phyloP scores from a whole-genome alignment of 2,888 invertebrate species.

The Hirtodrosophila duncani region DNA sequence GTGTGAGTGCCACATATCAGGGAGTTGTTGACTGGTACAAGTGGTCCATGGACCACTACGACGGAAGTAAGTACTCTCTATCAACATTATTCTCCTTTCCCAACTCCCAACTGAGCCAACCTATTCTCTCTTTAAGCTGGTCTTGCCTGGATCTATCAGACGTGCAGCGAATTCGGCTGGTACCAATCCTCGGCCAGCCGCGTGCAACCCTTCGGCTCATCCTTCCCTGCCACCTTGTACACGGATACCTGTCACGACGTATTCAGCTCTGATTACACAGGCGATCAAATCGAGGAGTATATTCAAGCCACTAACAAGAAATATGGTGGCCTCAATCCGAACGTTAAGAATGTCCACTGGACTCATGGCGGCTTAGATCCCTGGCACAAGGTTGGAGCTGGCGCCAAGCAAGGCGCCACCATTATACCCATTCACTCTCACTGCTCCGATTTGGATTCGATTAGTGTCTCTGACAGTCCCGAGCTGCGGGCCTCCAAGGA shows the following conservation, averaged over 20 bases:
- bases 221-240: slow-evolving; percentile 55
- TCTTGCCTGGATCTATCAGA: slow-evolving; percentile 85
- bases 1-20: slow-evolving; percentile 42
- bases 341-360: slow-evolving; percentile 78
- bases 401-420: slow-evolving; percentile 33
- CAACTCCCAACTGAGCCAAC: no score
- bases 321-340: slow-evolving; percentile 78
- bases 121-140: slow-evolving; percentile 82
- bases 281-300: slow-evolving; percentile 25
- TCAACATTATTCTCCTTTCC: no score
- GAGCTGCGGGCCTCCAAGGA: slow-evolving; percentile 53
- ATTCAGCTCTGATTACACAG: slow-evolving; percentile 35
- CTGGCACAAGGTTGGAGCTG: slow-evolving; percentile 79
- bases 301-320: slow-evolving; percentile 75
- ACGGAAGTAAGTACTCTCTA: slow-evolving; percentile 27
- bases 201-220: slow-evolving; percentile 79
- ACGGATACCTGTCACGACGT: slow-evolving; percentile 43
- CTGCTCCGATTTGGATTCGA: slow-evolving; percentile 61
- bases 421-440: slow-evolving; percentile 58
- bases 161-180: slow-evolving; percentile 90
- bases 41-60: slow-evolving; percentile 31
- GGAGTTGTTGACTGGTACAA: slow-evolving; percentile 26
- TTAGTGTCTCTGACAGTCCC: slow-evolving; percentile 43
- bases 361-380: slow-evolving; percentile 80
- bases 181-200: slow-evolving; percentile 84